Evolutionary conservation across 2,888 invertebrate genomes (phyloP), one percentile per base, ranked within the genome.

Genomic region (Deroplatys truncata): DNA sequence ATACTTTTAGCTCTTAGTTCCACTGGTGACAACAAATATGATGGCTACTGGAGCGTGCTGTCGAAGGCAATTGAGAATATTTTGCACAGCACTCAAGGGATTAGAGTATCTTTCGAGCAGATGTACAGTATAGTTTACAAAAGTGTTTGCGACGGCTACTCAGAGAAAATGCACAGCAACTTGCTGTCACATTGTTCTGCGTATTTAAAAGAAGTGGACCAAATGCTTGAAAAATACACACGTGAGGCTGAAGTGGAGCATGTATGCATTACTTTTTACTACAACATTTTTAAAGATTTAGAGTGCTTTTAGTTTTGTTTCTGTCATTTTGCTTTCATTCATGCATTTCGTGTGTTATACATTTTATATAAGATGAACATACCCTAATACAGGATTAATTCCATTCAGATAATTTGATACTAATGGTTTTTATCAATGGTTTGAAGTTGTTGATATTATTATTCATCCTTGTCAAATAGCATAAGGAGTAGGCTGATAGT

Each of bases 121-220:
- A 86, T 91, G 88, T 91, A 91, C 85, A 89, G 90, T 29, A 89
- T 90, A n/a, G 91, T 91, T 5, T 91, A 91, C 85, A 91, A 91
- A 84, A 88, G 90, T 84, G 91, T 91, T 0, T 91, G 91, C 86
- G 90, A 90, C 89, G 91, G 91, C 9, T 91, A 86, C 89, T 89
- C 91, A 8, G 91, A 91, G 85, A 89, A 89, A 86, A 87, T 91
- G 88, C 89, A 91, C 56, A 89, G 28, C 56, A 91, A 91, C 82
- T 86, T 91, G 16, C 16, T 91, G 72, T 88, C 85, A 16, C 89
- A 90, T 35, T 91, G 91, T 56, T 56, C 89, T 10, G 88, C 56
- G 31, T 90, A 91, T 88, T 84, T 91, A 82, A 90, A 91, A 83
- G 84, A 90, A 31, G 89, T 90, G 20, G 90, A 91, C 85, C 90